Evolutionary conservation across 2,797 vertebrate species (phyloP).

Genomic region (Amniataba percoides): DNA sequence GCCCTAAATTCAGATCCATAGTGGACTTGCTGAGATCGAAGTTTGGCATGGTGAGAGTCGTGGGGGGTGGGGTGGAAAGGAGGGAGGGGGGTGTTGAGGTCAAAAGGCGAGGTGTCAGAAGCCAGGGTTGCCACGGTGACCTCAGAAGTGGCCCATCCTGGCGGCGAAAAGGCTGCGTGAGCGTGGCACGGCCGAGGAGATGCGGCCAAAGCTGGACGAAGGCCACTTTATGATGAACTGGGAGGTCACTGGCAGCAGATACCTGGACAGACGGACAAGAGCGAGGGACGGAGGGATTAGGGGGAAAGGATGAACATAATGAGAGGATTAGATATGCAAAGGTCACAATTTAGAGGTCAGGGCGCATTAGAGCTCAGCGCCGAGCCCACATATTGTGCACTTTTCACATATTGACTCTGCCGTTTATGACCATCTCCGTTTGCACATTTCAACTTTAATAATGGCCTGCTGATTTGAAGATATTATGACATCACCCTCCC

Average conservation of each 20-base stretch:
- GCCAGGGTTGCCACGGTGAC: constrained; percentile 73
- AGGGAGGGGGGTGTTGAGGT: constrained; percentile 58
- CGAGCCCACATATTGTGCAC: constrained; percentile 60
- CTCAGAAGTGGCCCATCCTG: constrained; percentile 91
- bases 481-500: constrained; percentile 21
- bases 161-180: constrained; percentile 91
- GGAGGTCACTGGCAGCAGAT: constrained; percentile 95
- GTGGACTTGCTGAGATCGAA: constrained; percentile 57
- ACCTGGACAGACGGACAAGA: constrained; percentile 89
- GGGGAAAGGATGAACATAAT: constrained; percentile 80
- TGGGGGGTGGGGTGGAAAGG: too few relatives aligned
- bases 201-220: constrained; percentile 89
- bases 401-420: constrained; percentile 56
- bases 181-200: constrained; percentile 87
- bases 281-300: constrained; percentile 77
- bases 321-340: constrained; percentile 85
- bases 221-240: constrained; percentile 95
- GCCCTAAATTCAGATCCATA: constrained; percentile 56
- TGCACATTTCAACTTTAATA: constrained; percentile 60
- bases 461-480: constrained; percentile 32
- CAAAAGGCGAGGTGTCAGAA: constrained; percentile 66
- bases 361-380: constrained; percentile 67
- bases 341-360: constrained; percentile 82
- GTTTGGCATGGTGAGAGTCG: constrained; percentile 67
- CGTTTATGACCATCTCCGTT: constrained; percentile 58